Evolutionary conservation across 2,113 vertebrate species (phyloP).

Genomic region (Zapus hudsonius): DNA sequence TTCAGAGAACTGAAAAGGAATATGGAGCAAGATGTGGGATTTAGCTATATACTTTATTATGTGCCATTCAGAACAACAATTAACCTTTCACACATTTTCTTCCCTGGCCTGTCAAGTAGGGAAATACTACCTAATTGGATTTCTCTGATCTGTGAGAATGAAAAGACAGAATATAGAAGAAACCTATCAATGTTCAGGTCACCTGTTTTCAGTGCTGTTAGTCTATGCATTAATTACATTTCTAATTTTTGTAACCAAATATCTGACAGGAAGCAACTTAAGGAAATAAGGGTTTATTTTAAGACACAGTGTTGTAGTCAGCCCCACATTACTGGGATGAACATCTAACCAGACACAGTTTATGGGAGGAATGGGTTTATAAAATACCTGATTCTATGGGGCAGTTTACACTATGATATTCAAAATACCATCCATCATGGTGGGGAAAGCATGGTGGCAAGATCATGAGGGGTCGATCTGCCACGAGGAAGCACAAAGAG

Average conservation of each 20-base stretch:
- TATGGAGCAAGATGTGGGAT: background rate
- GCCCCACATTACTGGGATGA: too few relatives aligned
- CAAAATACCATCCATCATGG: background rate
- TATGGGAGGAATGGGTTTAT: too few relatives aligned
- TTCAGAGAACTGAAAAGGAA: constrained; percentile 16
- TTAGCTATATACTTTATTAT: constrained; percentile 14
- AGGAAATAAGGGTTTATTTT: background rate
- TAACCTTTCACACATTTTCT: constrained; percentile 62
- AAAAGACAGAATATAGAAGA: constrained; percentile 34
- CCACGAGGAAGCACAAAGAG: background rate
- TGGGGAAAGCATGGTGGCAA: background rate
- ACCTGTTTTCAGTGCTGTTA: constrained; percentile 18
- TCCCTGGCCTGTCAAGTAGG: constrained; percentile 44
- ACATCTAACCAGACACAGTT: too few relatives aligned
- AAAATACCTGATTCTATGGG: too few relatives aligned
- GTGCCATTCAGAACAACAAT: constrained; percentile 52
- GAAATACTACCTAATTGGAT: constrained; percentile 62
- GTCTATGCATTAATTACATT: constrained; percentile 5
- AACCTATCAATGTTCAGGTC: background rate
- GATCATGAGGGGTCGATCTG: background rate
- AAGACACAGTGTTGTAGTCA: background rate
- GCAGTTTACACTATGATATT: too few relatives aligned
- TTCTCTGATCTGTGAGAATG: constrained; percentile 62
- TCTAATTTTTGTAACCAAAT: background rate
- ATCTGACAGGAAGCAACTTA: background rate